phyloP scores from a whole-genome alignment of 2,113 vertebrate genomes.

The Actenoides lindsayi region DNA sequence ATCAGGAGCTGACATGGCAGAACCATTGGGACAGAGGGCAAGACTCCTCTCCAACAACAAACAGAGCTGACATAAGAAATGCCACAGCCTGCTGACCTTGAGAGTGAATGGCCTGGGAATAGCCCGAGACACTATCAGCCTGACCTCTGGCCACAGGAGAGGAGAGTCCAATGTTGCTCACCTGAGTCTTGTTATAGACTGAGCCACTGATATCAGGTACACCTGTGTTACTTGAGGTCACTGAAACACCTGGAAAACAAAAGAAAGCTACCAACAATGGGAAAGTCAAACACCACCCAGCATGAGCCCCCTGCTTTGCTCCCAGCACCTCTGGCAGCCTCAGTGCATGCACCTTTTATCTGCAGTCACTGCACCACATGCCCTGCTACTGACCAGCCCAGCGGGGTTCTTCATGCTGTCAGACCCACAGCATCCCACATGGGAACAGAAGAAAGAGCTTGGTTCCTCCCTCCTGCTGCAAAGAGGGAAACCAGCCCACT shows the following conservation, averaged over 20 bases:
- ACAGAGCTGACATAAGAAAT: not conserved
- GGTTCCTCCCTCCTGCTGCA: not conserved
- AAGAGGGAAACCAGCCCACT: not conserved
- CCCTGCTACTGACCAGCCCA: not conserved
- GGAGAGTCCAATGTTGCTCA: constrained; percentile 39
- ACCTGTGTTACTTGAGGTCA: constrained; percentile 86
- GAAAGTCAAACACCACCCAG: not conserved
- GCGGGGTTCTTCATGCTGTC: not conserved
- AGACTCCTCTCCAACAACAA: not conserved
- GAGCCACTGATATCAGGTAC: constrained; percentile 92
- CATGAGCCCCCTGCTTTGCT: not conserved
- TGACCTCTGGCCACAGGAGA: not conserved
- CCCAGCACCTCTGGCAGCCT: not conserved
- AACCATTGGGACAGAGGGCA: not conserved
- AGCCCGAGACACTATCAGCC: not conserved
- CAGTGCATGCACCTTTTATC: not conserved
- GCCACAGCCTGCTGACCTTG: not conserved
- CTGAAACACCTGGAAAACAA: constrained; percentile 84
- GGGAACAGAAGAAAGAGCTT: not conserved
- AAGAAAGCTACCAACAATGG: not conserved
- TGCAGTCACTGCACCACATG: not conserved
- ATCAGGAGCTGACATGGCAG: not conserved
- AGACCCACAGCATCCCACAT: not conserved
- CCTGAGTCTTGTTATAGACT: constrained; percentile 95
- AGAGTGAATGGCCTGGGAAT: not conserved